These are phyloP conservation scores for Carassius carassius DNA, from an alignment of 2,113 vertebrate species.

Conservation along the genomic window DNA sequence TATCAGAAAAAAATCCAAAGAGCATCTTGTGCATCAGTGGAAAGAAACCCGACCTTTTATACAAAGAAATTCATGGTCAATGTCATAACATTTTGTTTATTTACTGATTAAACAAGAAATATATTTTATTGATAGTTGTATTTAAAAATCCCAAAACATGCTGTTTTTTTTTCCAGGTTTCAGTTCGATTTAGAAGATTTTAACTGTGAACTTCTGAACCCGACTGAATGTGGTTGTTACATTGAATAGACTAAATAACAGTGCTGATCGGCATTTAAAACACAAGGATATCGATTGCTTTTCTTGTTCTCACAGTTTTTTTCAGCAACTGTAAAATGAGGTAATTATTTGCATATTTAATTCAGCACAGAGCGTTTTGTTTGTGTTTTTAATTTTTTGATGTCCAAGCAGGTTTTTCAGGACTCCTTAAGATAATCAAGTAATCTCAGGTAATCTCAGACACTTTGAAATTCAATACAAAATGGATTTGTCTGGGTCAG, in stretches of 20 bases:
- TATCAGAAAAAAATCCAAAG: not conserved
- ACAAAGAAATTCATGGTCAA: not conserved
- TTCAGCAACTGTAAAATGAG: not conserved
- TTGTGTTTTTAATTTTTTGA: conserved; percentile 9
- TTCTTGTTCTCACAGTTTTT: not conserved
- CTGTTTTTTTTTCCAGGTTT: not conserved
- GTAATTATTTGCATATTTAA: not conserved
- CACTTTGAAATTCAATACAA: not conserved
- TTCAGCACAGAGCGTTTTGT: not conserved
- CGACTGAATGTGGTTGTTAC: not conserved
- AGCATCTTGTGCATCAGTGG: not conserved
- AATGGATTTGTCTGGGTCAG: conserved; percentile 31
- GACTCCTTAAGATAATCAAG: not conserved
- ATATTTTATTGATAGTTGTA: not conserved
- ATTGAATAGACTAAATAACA: not conserved
- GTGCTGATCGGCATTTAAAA: not conserved
- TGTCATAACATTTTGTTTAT: not conserved
- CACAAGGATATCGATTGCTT: not conserved
- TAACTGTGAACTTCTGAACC: not conserved
- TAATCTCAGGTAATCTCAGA: not conserved
- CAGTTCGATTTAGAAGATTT: not conserved
- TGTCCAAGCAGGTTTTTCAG: not conserved
- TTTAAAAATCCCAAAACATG: not conserved
- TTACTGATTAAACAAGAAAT: not conserved
- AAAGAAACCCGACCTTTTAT: not conserved